phyloP scores from a whole-genome alignment of 2,113 vertebrate genomes.

The Sylvia atricapilla region DNA sequence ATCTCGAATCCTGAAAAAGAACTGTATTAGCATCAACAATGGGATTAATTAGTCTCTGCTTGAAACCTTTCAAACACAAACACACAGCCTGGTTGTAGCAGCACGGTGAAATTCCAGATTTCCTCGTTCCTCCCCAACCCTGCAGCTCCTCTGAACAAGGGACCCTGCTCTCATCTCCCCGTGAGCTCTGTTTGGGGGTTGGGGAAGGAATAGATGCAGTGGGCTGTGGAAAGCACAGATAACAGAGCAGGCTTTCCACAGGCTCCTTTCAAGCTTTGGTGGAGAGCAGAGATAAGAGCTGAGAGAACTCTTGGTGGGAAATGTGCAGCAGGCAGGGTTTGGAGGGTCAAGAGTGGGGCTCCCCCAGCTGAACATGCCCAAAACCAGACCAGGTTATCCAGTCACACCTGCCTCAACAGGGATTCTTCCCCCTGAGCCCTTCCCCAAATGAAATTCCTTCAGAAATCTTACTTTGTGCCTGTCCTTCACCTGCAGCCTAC shows the following conservation, averaged over 20 bases:
- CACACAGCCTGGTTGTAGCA: neutral
- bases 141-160: neutral
- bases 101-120: neutral
- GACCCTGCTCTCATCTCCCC: neutral
- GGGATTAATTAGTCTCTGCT: conserved; percentile 70
- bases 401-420: neutral
- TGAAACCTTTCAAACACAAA: conserved; percentile 41
- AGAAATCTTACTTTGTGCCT: neutral
- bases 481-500: neutral
- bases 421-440: neutral
- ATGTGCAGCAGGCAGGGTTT: neutral
- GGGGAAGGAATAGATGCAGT: neutral
- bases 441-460: neutral
- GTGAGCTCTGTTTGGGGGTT: neutral
- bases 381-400: neutral
- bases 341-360: neutral
- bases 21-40: conserved; percentile 68
- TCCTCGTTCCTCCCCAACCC: neutral
- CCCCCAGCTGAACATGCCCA: neutral
- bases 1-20: conserved; percentile 41
- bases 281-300: conserved; percentile 49
- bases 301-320: neutral
- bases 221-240: conserved; percentile 48
- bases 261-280: conserved; percentile 40
- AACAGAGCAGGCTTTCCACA: conserved; percentile 31